phyloP scores from a whole-genome alignment of 2,797 vertebrate species.

The Acridotheres tristis region DNA sequence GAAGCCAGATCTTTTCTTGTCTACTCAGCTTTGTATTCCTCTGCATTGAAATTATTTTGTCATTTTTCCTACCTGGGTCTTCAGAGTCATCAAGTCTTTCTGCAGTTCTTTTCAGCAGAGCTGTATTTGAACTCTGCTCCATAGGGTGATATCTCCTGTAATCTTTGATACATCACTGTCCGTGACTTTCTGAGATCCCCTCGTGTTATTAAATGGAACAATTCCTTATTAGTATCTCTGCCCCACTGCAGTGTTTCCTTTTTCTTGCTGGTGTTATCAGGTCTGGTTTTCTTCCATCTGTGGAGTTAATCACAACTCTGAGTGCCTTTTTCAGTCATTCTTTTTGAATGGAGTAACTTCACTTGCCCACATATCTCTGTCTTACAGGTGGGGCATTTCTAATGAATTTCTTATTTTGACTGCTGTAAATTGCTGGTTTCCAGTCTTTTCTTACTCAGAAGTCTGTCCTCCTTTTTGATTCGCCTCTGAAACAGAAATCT shows the following conservation, averaged over 20 bases:
- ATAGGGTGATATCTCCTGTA: fast-evolving
- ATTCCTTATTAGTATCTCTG: neutral
- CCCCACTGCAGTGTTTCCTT: fast-evolving
- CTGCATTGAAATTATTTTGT: neutral
- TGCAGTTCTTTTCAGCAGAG: neutral
- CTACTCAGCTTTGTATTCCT: fast-evolving
- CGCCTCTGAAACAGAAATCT: neutral
- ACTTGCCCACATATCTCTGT: neutral
- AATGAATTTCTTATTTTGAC: neutral
- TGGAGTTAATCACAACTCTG: neutral
- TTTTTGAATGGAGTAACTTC: neutral
- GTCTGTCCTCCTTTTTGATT: neutral
- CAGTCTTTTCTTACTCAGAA: neutral
- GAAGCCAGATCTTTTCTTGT: fast-evolving
- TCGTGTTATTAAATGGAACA: fast-evolving
- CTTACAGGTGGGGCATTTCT: neutral
- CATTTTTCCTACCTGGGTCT: neutral
- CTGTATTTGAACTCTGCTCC: fast-evolving
- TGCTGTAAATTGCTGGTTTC: neutral
- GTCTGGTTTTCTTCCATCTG: neutral
- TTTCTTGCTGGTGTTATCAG: neutral
- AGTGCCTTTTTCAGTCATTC: neutral
- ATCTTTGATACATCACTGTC: fast-evolving
- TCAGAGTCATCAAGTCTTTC: neutral
- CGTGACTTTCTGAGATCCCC: fast-evolving